Evolutionary conservation across 2,797 vertebrate species (phyloP), one percentile per base, ranked within the genome.

Genomic region (Acropternis orthonyx): DNA sequence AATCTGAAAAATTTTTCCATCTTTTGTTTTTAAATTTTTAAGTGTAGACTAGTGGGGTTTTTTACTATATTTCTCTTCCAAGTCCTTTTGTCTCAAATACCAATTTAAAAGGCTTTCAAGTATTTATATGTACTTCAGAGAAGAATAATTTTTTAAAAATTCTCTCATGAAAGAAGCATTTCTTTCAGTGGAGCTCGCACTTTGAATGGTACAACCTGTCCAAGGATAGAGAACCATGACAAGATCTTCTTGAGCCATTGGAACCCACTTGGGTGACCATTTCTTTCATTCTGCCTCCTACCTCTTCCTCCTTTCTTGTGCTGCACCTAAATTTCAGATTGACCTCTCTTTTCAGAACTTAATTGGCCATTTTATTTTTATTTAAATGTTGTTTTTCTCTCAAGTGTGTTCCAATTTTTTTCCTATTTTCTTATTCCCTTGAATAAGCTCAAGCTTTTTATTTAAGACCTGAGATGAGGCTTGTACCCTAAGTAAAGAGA

Each of bases 191-290:
- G 26, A 85, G 10, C 27, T 92, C 18, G 19, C 3, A 12, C 20
- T 58, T 69, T 19, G 15, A 51, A 37, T 71, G 43, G 30, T 72
- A 19, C 12, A 76, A 4, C 10, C 17, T 52, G 21, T 69, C 32
- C 52, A 71, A 23, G 39, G 27, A 43, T 52, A 46, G 22, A 74
- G 44, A 71, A n/a, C 23, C 15, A 14, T 21, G 9, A 18, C 2
- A 51, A 48, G 48, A 30, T 58, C 49, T 46, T 32, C 2, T 75
- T 2, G 8, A 76, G 28, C 46, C 4, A 1, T 11, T 58, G 30
- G 37, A 74, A 62, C 30, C 17, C 54, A 65, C 14, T 26, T 3
- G 3, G 0, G 0, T 24, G 54, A 54, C 62, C 37, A 9, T 78
- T 66, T 71, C 37, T 81, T 78, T 55, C 0, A 0, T 58, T 74